Percentiles rank a stretch among this genome's conserved stretches.
Conservation (phyloP, 2,888 invertebrate genomes). For the Brachyopa scutellaris region DNA sequence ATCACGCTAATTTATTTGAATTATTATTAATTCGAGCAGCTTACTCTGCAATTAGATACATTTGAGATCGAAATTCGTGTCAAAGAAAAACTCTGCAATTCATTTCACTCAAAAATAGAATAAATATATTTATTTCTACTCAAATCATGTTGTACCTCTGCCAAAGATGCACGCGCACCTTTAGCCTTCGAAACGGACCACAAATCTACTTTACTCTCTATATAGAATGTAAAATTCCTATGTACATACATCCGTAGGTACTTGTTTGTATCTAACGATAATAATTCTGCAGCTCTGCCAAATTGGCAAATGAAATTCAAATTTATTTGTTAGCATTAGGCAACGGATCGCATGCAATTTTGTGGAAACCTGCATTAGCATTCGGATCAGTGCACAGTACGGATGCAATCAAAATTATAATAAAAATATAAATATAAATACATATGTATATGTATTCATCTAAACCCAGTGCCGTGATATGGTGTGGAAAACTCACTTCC, state of each 20-base stretch:
- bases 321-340: conserved; percentile 47
- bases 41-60: no score
- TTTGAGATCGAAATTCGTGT: no score
- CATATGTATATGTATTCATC: not conserved
- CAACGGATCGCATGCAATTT: not conserved
- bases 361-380: no score
- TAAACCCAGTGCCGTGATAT: not conserved
- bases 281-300: conserved; percentile 42
- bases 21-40: no score
- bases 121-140: not conserved
- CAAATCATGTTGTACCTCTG: conserved; percentile 11
- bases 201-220: conserved; percentile 20
- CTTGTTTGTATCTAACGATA: conserved; percentile 24
- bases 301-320: conserved; percentile 61
- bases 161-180: conserved; percentile 52
- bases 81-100: no score
- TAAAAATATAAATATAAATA: not conserved
- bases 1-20: no score
- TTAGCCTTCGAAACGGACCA: conserved; percentile 39
- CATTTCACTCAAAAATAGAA: no score
- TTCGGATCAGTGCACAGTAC: no score
- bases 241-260: no score
- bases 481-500: conserved; percentile 29
- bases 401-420: no score
- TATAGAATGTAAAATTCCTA: no score